Evolutionary conservation across 2,888 invertebrate species (phyloP), one percentile per base, ranked within the genome.

Genomic region (Cheilosia urbana): DNA sequence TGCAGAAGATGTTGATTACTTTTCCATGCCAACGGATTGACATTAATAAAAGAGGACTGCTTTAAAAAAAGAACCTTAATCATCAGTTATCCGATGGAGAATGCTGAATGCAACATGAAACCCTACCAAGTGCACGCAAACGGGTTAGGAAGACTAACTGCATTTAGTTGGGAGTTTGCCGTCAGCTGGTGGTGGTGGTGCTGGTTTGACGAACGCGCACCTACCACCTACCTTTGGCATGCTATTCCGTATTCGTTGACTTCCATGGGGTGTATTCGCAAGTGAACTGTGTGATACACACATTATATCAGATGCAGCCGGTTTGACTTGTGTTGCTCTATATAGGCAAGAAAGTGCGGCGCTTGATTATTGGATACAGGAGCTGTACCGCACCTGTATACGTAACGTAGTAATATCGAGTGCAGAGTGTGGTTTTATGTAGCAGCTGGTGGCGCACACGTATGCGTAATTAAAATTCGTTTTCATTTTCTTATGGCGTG

Each of bases 101-200:
- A 49, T 49, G 62, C 47, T 34, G 37, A 27, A 27, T 34, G 1
- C 9, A 34, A 11, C 34, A 34, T 34, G 34, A 13, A 37, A 37
- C 37, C 37, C 11, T 37, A 37, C 37, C 37, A 37, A 37, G 62
- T 77, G 55, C 77, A 62, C 62, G 77, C 69, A 68, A 75, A 40
- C 62, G 57, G 63, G 68, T 81, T 81, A 75, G 47, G 17, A 47
- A 81, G 57, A 75, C 24, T 27, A 55, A 15, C 55, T n/a, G 13
- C 24, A 45, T 34, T 58, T n/a, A 49, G n/a, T 17, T 71, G 58
- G 15, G 2, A 27, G 40, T 24, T 42, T 27, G 24, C 40, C 40
- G 2, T 11, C 40, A 13, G 58, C 30, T 24, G 27, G 27, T 27
- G 9, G 9, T 30, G 30, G 9, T 58, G 19, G 7, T 45, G 30